Conservation (phyloP, 1,140 invertebrate genomes). For the Solen grandis region DNA sequence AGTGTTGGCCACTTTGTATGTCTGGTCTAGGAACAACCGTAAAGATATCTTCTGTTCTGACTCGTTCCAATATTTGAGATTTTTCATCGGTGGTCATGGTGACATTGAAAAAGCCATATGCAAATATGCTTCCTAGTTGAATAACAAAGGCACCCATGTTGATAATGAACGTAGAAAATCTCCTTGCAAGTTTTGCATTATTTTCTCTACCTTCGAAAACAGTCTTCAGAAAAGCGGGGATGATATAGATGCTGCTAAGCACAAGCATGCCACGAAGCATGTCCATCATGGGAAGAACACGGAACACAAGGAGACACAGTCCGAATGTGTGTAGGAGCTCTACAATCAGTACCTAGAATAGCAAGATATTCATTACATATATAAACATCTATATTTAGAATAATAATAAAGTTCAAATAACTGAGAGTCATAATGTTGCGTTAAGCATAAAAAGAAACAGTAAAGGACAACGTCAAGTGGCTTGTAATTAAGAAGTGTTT, state of each 20-base stretch:
- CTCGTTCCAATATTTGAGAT: slow-evolving; percentile 12
- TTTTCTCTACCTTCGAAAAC: slow-evolving; percentile 58
- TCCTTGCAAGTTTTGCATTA: slow-evolving; percentile 42
- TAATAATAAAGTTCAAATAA: too few relatives aligned
- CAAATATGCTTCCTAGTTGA: slow-evolving; percentile 58
- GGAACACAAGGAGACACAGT: slow-evolving; percentile 90
- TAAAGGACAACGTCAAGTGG: too few relatives aligned
- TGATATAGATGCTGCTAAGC: slow-evolving; percentile 94
- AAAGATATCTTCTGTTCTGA: slow-evolving; percentile 30
- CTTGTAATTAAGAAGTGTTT: too few relatives aligned
- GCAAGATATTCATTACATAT: background rate
- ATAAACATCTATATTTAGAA: too few relatives aligned
- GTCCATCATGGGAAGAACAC: slow-evolving; percentile 93
- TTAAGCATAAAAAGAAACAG: too few relatives aligned
- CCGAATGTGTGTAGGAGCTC: slow-evolving; percentile 94
- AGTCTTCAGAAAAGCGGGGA: slow-evolving; percentile 86
- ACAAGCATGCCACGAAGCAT: slow-evolving; percentile 96
- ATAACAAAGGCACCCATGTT: slow-evolving; percentile 64
- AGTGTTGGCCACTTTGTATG: slow-evolving; percentile 27
- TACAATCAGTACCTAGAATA: slow-evolving; percentile 83
- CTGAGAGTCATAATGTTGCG: too few relatives aligned
- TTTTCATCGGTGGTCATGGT: slow-evolving; percentile 57
- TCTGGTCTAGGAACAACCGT: slow-evolving; percentile 35
- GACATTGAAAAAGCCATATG: slow-evolving; percentile 57
- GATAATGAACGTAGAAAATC: slow-evolving; percentile 49